Percentiles rank a stretch among this genome's conserved stretches.
Conservation (phyloP, 2,113 vertebrate genomes). For the Tapirus terrestris region DNA sequence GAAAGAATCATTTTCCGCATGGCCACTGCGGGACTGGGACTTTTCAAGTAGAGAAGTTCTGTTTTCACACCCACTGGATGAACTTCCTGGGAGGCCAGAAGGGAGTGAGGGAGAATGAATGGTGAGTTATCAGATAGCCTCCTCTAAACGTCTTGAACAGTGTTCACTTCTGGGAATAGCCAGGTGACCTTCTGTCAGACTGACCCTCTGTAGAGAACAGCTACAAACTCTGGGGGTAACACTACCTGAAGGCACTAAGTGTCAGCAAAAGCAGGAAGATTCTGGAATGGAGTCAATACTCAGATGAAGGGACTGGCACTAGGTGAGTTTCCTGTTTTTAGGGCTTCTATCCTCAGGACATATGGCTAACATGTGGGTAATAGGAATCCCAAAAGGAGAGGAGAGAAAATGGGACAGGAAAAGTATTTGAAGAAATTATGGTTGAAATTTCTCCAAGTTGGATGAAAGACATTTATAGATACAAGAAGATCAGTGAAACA, state of each 20-base stretch:
- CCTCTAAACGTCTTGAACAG: background rate
- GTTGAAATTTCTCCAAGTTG: background rate
- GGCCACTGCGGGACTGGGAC: background rate
- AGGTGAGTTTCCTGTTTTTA: background rate
- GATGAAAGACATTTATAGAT: background rate
- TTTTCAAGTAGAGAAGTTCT: background rate
- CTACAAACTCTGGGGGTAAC: background rate
- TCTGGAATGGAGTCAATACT: background rate
- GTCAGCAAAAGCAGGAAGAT: background rate
- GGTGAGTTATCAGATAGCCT: background rate
- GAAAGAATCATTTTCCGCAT: background rate
- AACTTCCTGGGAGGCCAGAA: background rate
- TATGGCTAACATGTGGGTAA: background rate
- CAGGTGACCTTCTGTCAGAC: background rate
- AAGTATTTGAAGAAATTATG: background rate
- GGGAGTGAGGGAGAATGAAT: background rate
- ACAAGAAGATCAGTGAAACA: background rate
- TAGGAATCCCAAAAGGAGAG: background rate
- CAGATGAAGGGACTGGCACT: background rate
- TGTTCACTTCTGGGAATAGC: background rate
- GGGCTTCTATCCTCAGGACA: background rate
- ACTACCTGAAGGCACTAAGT: background rate
- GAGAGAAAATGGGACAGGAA: background rate
- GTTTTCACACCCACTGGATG: background rate
- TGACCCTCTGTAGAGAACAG: background rate